Base-by-base conservation (phyloP, 1,140 invertebrate genomes). In the Lanistes nyassanus region DNA sequence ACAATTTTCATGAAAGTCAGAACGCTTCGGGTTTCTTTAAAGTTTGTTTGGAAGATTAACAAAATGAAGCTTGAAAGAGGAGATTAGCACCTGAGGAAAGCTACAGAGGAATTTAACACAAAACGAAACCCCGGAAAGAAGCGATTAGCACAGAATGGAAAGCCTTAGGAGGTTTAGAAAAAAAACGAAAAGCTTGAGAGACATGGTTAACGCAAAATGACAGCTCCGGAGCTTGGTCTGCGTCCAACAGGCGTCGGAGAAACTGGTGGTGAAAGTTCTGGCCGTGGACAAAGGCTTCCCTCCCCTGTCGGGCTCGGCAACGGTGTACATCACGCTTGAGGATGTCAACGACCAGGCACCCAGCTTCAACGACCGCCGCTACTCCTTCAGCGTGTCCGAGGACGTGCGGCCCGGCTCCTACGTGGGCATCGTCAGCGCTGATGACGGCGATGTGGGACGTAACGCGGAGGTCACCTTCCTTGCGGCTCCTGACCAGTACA, bases 331-430 rank as follows among this genome's bases (percentile, higher is more conserved):
- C 21, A 93, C 93, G 0, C 92, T 98, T 31, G 94, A 92, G 1
- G 97, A 98, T 88, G 94, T 96, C 3, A 98, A 98, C 87, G 97
- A 98, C 88, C 96, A 97, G 88, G 90, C 93, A 0, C 97, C 97
- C 0, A 92, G 93, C 79, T 98, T 98, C 67, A 56, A 53, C 29
- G 62, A 77, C 2, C 23, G 2, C 0, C 56, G 74, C 37, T 82
- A 77, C 69, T 62, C 55, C 19, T 78, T 82, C 55, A 75, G 66
- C 7, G 75, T 81, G 64, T 31, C 58, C 21, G 81, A 82, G 75
- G 77, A 79, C 21, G 58, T 69, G 21, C 67, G 71, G 5, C 64
- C 65, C 29, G 79, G 79, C 19, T 56, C 68, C 67, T 77, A 73
- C 51, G 55, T 77, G 39, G 81, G 76, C 19, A 76, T 77, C 26